phyloP scores from a whole-genome alignment of 2,113 vertebrate genomes.

The Trematocara zebra region DNA sequence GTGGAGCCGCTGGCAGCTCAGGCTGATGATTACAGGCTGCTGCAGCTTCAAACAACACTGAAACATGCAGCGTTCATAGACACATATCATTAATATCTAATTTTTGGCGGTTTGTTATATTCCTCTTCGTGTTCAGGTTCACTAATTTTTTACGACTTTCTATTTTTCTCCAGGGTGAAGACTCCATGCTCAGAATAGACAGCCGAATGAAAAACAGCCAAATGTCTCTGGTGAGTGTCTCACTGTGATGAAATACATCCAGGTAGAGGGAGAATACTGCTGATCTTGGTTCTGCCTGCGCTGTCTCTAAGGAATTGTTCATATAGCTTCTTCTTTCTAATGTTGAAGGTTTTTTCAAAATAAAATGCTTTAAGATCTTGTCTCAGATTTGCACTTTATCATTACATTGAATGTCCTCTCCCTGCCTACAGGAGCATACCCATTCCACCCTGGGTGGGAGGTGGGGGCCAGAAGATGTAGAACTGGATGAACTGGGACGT shows the following conservation, averaged over 20 bases:
- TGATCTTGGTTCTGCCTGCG: neutral
- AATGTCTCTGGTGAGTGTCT: conserved; percentile 80
- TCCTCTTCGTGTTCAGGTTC: neutral
- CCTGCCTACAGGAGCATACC: conserved; percentile 40
- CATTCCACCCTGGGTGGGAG: conserved; percentile 70
- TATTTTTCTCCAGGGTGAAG: conserved; percentile 66
- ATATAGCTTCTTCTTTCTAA: neutral
- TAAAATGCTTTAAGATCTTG: neutral
- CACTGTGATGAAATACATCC: neutral
- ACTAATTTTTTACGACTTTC: neutral
- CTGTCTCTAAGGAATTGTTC: neutral
- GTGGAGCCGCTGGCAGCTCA: neutral
- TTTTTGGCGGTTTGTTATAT: neutral
- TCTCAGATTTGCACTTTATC: neutral
- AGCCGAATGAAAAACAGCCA: conserved; percentile 78
- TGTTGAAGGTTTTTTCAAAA: neutral
- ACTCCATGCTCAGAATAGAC: conserved; percentile 69
- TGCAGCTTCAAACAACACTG: conserved; percentile 3
- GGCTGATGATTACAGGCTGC: conserved; percentile 27
- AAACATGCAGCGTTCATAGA: neutral
- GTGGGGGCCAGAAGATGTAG: conserved; percentile 60
- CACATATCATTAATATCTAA: neutral
- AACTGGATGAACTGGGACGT: conserved; percentile 74
- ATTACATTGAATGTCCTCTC: neutral
- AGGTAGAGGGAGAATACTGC: neutral